Base-by-base conservation (phyloP, 2,888 invertebrate genomes). In the Hemithea aestivaria region DNA sequence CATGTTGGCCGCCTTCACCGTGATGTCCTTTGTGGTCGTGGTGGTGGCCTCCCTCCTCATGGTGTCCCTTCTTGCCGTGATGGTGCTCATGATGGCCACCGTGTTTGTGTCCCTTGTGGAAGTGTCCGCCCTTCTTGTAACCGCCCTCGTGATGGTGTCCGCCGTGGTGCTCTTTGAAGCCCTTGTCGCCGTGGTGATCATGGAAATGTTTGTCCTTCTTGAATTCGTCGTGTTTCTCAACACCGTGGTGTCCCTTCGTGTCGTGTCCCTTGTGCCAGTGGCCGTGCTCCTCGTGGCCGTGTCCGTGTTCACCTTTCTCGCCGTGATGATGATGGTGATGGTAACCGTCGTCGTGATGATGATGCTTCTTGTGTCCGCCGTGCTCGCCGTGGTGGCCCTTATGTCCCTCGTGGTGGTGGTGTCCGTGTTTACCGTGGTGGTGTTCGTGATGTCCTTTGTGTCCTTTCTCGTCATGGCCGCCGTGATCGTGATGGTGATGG, bases 121-220 rank as follows among this genome's bases (percentile, higher is more conserved):
- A 89, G 75, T 92, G 92, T 10, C 93, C 92, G 48, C 94, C 94
- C 78, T 94, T 93, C 77, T 94, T 92, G 85, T 93, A 89, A 21
- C 90, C 92, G 53, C 92, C 92, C 62, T 91, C 92, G 64, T 94
- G 92, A 66, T 94, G 92, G 69, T 91, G 91, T 23, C 90, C 92
- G 34, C 93, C 94, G 66, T 94, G 91, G 59, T 94, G 93, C 61
- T 92, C 92, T 68, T 94, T 92, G 64, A 90, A 91, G 0, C 93
- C 94, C 52, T 91, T 91, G 54, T 93, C 93, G 51, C 94, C 93
- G 62, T 94, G 92, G 70, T 94, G 94, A 56, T 95, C 93, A 73
- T 91, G 94, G 90, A 93, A 94, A 73, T 95, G 93, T 63, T 94
- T 94, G 63, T 94, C 92, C 72, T 95, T 94, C 67, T 94, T 93